Conservation (phyloP, 2,888 invertebrate genomes). For the Drosophila subsilvestris region DNA sequence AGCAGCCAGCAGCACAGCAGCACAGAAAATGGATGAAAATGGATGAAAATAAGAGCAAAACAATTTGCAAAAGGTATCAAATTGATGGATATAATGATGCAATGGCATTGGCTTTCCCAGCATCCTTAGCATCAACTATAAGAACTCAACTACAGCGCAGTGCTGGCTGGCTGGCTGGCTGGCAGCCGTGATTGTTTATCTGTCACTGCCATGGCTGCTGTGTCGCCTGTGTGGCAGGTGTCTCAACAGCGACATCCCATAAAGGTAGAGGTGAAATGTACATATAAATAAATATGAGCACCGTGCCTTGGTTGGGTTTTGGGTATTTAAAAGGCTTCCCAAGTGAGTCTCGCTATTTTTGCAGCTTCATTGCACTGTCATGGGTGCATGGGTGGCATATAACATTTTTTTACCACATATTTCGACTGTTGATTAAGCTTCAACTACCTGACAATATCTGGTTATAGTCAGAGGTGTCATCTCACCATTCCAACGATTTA, state of each 20-base stretch:
- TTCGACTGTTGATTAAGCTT: neutral
- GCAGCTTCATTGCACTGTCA: constrained; percentile 6
- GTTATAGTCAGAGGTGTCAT: neutral
- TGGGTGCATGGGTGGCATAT: neutral
- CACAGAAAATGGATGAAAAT: neutral
- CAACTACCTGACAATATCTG: neutral
- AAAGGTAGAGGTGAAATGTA: constrained; percentile 5
- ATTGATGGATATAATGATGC: constrained; percentile 68
- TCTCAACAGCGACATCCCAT: neutral
- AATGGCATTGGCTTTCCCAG: constrained; percentile 47
- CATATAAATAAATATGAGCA: constrained; percentile 42
- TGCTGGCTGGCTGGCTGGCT: constrained; percentile 13
- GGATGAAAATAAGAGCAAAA: constrained; percentile 17
- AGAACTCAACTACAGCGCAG: constrained; percentile 19
- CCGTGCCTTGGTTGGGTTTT: neutral
- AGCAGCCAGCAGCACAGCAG: neutral
- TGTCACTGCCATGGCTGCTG: constrained; percentile 17
- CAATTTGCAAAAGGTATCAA: constrained; percentile 64
- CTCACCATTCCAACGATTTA: neutral
- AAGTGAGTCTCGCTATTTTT: constrained; percentile 5
- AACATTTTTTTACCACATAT: neutral
- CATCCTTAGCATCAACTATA: constrained; percentile 41
- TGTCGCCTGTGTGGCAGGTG: constrained; percentile 18
- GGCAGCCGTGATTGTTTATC: constrained; percentile 31
- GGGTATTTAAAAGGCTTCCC: constrained; percentile 22